Percentiles rank a stretch among this genome's conserved stretches.
These are phyloP conservation scores for Emydocephalus ijimae DNA, from an alignment of 2,113 vertebrate species.

Conservation along the genomic window DNA sequence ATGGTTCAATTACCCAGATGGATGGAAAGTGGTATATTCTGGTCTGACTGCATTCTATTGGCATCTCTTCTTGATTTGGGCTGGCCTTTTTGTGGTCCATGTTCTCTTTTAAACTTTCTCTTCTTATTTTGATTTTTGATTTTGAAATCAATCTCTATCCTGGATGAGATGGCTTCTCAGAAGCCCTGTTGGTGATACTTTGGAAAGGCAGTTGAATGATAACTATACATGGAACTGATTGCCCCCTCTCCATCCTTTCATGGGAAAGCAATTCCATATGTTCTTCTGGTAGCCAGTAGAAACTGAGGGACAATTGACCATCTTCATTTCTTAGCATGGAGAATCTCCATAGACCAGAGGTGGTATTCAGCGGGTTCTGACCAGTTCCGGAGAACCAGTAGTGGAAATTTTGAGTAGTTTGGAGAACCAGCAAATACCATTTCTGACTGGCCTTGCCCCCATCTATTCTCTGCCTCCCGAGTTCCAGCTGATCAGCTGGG, in stretches of 20 bases:
- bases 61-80: not conserved
- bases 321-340: not conserved
- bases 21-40: not conserved
- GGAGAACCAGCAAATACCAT: too few relatives aligned
- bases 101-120: not conserved
- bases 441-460: too few relatives aligned
- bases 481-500: too few relatives aligned
- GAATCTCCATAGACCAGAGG: too few relatives aligned
- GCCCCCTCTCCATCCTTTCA: not conserved
- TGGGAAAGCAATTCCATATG: not conserved
- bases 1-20: not conserved
- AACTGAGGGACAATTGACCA: not conserved
- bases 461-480: too few relatives aligned
- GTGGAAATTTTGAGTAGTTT: too few relatives aligned
- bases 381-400: too few relatives aligned
- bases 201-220: not conserved
- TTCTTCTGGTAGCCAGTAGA: not conserved
- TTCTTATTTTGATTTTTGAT: not conserved
- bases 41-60: not conserved
- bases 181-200: not conserved
- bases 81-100: not conserved
- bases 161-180: not conserved
- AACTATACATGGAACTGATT: not conserved
- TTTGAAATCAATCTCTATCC: not conserved
- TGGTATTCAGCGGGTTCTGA: too few relatives aligned